Conservation (phyloP, 2,888 invertebrate species). For the Nomada fabriciana region DNA sequence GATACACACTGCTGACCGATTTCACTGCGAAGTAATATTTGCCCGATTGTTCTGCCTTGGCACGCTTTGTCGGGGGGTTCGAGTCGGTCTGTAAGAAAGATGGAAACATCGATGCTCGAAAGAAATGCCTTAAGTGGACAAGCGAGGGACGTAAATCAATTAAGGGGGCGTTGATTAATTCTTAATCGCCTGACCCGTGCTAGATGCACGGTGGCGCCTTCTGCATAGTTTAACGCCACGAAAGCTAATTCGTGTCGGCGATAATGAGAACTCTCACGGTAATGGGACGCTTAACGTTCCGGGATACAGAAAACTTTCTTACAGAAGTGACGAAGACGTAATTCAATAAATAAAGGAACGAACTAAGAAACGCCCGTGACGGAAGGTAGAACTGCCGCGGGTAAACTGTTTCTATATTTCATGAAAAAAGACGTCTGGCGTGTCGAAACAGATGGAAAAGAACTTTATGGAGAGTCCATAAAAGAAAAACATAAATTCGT, state of each 20-base stretch:
- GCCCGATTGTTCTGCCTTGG: background rate
- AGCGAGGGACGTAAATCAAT: slow-evolving; percentile 52
- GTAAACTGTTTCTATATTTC: slow-evolving; percentile 32
- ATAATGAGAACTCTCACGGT: slow-evolving; percentile 56
- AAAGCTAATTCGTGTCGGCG: slow-evolving; percentile 64
- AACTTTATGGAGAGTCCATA: slow-evolving; percentile 28
- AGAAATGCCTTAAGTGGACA: slow-evolving; percentile 9
- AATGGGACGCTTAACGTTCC: slow-evolving; percentile 45
- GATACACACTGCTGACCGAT: slow-evolving; percentile 1
- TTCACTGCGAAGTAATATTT: background rate
- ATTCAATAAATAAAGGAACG: slow-evolving; percentile 33
- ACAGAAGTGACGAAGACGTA: background rate
- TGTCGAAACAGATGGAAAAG: slow-evolving; percentile 28
- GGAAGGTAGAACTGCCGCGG: background rate
- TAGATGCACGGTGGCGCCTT: slow-evolving; percentile 21
- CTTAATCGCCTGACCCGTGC: slow-evolving; percentile 47
- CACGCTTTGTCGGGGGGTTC: background rate
- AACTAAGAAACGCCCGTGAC: background rate
- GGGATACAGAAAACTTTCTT: slow-evolving; percentile 39
- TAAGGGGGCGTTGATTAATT: slow-evolving; percentile 48
- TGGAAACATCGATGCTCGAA: background rate
- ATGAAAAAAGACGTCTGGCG: slow-evolving; percentile 10
- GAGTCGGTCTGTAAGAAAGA: background rate
- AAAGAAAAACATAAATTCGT: slow-evolving; percentile 33
- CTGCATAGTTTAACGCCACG: slow-evolving; percentile 59